A percentile compares a stretch with the other conserved stretches of the same genome.
phyloP scores from a whole-genome alignment of 1,140 invertebrate genomes.

The Hyles vespertilio region DNA sequence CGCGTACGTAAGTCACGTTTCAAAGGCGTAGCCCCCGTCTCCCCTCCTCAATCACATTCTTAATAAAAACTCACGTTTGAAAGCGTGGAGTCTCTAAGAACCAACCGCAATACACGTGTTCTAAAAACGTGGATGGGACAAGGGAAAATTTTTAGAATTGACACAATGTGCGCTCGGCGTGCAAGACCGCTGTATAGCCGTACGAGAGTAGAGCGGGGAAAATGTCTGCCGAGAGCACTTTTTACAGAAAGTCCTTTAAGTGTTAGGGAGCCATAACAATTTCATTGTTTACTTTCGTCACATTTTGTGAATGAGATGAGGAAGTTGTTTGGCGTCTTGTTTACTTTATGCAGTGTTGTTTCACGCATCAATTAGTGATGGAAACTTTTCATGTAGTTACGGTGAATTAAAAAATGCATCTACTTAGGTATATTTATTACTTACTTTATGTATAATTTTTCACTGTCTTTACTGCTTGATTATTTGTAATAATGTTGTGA shows the following conservation, averaged over 20 bases:
- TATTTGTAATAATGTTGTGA: too few species aligned
- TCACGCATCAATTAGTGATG: too few species aligned
- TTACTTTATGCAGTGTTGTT: too few species aligned
- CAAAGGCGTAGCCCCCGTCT: too few species aligned
- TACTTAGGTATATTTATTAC: too few species aligned
- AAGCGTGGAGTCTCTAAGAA: background rate
- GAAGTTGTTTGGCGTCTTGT: background rate
- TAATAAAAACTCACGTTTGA: constrained; percentile 1
- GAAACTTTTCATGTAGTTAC: too few species aligned
- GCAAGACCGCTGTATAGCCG: background rate
- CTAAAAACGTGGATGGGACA: constrained; percentile 3
- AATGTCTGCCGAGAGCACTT: constrained; percentile 15
- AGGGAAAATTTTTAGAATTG: constrained; percentile 18
- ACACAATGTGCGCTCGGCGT: constrained; percentile 15
- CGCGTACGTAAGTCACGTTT: too few species aligned
- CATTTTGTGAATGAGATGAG: background rate
- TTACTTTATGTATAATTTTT: too few species aligned
- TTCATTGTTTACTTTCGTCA: constrained; percentile 3
- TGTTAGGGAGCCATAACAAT: constrained; percentile 1
- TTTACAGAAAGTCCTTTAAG: constrained; percentile 12
- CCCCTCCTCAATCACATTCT: too few species aligned
- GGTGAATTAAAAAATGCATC: too few species aligned
- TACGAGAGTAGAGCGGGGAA: constrained; percentile 3
- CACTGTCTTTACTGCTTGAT: too few species aligned
- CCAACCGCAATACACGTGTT: background rate